Percentiles rank a stretch among this genome's conserved stretches.
These are phyloP conservation scores for Conops quadrifasciatus DNA, from an alignment of 2,888 invertebrate species.

Conservation along the genomic window DNA sequence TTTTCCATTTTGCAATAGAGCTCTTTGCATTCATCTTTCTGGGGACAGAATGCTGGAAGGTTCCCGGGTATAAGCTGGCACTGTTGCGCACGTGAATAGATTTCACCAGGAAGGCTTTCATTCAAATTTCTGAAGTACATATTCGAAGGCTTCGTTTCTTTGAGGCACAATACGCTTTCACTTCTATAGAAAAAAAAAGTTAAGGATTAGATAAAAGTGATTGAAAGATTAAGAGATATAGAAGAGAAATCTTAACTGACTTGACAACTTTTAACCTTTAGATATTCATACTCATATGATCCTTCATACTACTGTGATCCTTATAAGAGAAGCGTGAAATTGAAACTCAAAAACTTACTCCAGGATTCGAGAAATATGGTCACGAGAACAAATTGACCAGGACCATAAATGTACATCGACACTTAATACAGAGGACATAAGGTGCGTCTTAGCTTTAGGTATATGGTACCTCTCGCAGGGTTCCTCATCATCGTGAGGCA, in stretches of 20 bases:
- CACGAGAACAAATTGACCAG: slow-evolving; percentile 85
- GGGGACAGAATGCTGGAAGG: slow-evolving; percentile 67
- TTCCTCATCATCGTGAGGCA: slow-evolving; percentile 86
- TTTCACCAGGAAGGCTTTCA: slow-evolving; percentile 73
- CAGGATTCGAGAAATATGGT: slow-evolving; percentile 78
- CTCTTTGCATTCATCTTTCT: slow-evolving; percentile 70
- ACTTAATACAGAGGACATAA: slow-evolving; percentile 85
- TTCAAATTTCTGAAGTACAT: slow-evolving; percentile 54
- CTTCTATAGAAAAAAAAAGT: slow-evolving; percentile 66
- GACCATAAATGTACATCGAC: slow-evolving; percentile 88
- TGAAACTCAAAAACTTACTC: slow-evolving; percentile 72
- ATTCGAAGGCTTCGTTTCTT: slow-evolving; percentile 73
- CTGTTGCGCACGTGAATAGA: slow-evolving; percentile 79
- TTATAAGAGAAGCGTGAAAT: too few species aligned
- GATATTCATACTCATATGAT: too few species aligned
- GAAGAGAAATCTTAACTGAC: too few species aligned
- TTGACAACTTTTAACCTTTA: too few species aligned
- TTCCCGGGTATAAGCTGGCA: slow-evolving; percentile 83
- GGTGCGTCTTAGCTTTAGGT: slow-evolving; percentile 69
- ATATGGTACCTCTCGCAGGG: slow-evolving; percentile 71
- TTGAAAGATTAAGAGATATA: too few species aligned
- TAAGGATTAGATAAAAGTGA: not conserved
- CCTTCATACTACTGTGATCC: too few species aligned
- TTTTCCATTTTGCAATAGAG: slow-evolving; percentile 77
- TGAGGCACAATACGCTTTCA: slow-evolving; percentile 77